Base-by-base conservation (phyloP, 1,140 invertebrate genomes). In the Drosophila sucinea region DNA sequence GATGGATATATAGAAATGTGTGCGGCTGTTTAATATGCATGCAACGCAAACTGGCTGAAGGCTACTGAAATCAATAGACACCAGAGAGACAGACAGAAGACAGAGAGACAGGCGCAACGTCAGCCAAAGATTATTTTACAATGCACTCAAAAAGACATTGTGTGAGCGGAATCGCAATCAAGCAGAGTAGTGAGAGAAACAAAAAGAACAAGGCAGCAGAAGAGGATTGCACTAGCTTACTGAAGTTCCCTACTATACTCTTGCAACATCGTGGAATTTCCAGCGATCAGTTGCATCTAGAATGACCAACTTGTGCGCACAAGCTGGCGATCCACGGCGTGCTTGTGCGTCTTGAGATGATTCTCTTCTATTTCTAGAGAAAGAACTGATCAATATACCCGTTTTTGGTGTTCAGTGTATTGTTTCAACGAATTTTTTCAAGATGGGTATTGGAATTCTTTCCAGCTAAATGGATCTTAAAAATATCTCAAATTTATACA, bases 51-150 rank as follows among this genome's bases (percentile, higher is more conserved):
- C 69, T 80, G 76, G 79, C 82, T 86, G 83, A 87, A 86, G 83
- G 76, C 82, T 87, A 87, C 83, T 82, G 75, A 70, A 87, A 77
- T 82, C 78, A 60, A 87, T 82, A 75, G 82, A 81, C 81, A 65
- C 44, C 77, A 64, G 35, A 56, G 41, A 32, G 7, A 60, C 8
- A 33, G 64, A 51, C 32, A 44, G 56, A 70, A 44, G 56, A 70
- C 54, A 67, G 35, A 62, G 35, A 41, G 38, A 60, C 47, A 33
- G 33, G 44, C 40, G 10, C 35, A 35, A 60, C 33, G 32, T 23
- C 44, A 47, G 44, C 17, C 44, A 23, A 47, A 64, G 44, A 65
- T 27, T 57, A 11, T 23, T 54, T 40, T 58, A 60, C 65, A 76
- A 76, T 76, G 64, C 61, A 27, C 10, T 38, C 17, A 38, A 58